Conservation (phyloP, 2,113 vertebrate species). For the Symphodus melops region DNA sequence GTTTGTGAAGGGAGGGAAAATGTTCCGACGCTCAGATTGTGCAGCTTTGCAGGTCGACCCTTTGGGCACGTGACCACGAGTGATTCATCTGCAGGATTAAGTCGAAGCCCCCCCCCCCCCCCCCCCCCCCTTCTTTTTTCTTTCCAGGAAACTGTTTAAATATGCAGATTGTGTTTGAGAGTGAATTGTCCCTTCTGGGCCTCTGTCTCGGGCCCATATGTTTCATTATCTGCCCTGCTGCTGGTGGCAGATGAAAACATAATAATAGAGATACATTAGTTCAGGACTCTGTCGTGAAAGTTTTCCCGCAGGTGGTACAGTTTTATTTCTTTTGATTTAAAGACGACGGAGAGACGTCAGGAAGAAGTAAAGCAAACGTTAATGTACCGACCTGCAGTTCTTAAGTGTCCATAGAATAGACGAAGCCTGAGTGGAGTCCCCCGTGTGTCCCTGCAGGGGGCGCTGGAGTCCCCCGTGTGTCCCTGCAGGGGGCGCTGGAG, state of each 20-base stretch:
- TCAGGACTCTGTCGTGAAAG: neutral
- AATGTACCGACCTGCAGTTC: no score
- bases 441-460: no score
- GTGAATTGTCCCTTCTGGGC: slow-evolving; percentile 54
- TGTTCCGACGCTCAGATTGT: neutral
- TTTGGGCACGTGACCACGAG: slow-evolving; percentile 30
- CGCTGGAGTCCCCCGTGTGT: no score
- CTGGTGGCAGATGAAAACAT: slow-evolving; percentile 35
- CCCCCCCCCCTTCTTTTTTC: no score
- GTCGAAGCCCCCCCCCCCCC: slow-evolving; percentile 1
- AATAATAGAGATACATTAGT: slow-evolving; percentile 32
- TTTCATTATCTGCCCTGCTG: slow-evolving; percentile 47
- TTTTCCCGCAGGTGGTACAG: neutral
- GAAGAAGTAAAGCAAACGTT: no score
- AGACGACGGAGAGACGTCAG: neutral
- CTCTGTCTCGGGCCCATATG: slow-evolving; percentile 50
- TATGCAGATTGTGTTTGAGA: slow-evolving; percentile 50
- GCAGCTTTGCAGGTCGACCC: slow-evolving; percentile 21
- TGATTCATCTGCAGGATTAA: slow-evolving; percentile 45
- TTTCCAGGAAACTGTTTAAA: slow-evolving; percentile 36
- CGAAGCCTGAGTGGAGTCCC: no score
- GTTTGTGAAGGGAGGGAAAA: neutral
- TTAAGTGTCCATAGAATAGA: no score
- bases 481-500: no score
- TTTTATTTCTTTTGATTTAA: neutral